These are phyloP conservation scores for Drosophila gaucha DNA, from an alignment of 2,888 invertebrate genomes.

Conservation along the genomic window DNA sequence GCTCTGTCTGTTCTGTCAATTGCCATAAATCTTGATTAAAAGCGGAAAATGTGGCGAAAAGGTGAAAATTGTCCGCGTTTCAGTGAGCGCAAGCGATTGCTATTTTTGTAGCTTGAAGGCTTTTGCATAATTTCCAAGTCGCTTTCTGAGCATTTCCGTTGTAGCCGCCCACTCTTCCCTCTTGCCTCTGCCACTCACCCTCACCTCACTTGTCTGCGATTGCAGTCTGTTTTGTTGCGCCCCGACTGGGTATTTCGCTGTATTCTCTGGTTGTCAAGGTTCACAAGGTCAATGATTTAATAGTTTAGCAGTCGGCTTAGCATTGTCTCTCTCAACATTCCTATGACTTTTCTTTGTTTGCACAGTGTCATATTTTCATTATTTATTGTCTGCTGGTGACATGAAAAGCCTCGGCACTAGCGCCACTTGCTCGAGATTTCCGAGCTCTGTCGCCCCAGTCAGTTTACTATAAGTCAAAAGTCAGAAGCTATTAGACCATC, in stretches of 20 bases:
- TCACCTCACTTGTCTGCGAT: constrained; percentile 33
- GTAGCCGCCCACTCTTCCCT: constrained; percentile 6
- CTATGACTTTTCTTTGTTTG: constrained; percentile 45
- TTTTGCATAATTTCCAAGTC: constrained; percentile 68
- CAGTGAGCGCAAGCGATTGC: constrained; percentile 35
- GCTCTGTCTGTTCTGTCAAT: constrained; percentile 61
- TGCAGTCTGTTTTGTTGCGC: constrained; percentile 25
- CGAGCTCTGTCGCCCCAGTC: background rate
- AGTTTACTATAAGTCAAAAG: constrained; percentile 26
- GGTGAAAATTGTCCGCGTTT: constrained; percentile 72
- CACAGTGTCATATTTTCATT: constrained; percentile 30
- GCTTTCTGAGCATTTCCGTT: constrained; percentile 50
- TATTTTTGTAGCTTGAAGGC: constrained; percentile 52
- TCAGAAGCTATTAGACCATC: constrained; percentile 45
- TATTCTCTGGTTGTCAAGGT: constrained; percentile 60
- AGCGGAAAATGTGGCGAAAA: constrained; percentile 69
- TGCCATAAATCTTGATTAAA: constrained; percentile 79
- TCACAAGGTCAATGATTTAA: constrained; percentile 79
- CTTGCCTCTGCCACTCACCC: constrained; percentile 1
- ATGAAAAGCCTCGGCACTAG: constrained; percentile 49
- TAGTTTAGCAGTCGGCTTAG: constrained; percentile 54
- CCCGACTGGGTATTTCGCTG: constrained; percentile 16
- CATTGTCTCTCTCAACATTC: constrained; percentile 31
- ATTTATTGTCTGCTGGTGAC: constrained; percentile 57
- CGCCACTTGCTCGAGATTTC: constrained; percentile 41